Evolutionary conservation across 1,140 invertebrate genomes (phyloP), one percentile per base, ranked within the genome.

Genomic region (Monomorium pharaonis): DNA sequence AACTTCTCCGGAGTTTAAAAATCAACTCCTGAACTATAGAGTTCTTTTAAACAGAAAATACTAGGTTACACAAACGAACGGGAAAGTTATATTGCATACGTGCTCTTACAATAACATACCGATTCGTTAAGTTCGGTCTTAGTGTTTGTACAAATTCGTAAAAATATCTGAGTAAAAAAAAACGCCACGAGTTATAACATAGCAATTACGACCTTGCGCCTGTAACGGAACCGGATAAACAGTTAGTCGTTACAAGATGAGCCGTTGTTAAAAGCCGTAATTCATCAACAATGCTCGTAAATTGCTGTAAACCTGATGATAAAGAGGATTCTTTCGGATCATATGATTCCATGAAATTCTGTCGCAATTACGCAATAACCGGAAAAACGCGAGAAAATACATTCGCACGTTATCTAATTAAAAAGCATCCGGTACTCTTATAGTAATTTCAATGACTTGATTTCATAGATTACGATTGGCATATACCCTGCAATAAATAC

Each of bases 151-250:
- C 6, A 3, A n/a, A 70, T 56, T 44, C 24, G 56, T 81, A 70
- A 56, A 27, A 42, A 69, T 54, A 24, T 44, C 12, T n/a, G n/a
- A 27, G n/a, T 7, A 37, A 37, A 37, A 16, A 51, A 80, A 80
- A 70, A 81, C 12, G 24, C 27, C 27, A 62, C 27, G n/a, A 44
- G 14, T n/a, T 70, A 6, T 56, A 42, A 67, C 18, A 49, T 42
- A 27, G 65, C 65, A 81, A 47, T 27, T 54, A 56, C 16, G 62
- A 77, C 33, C 85, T 87, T 74, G 42, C 56, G 58, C 37, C 37
- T 42, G 21, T 80, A 88, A 89, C 86, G 83, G 88, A 69, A 60
- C 51, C n/a, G 42, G 4, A 2, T n/a, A 14, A 88, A 85, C 86
- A 56, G 86, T 88, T 85, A 78, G 21, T 7, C 24, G 30, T 69